Evolutionary conservation across 1,140 invertebrate species (phyloP).

Genomic region (Whitmania pigra): DNA sequence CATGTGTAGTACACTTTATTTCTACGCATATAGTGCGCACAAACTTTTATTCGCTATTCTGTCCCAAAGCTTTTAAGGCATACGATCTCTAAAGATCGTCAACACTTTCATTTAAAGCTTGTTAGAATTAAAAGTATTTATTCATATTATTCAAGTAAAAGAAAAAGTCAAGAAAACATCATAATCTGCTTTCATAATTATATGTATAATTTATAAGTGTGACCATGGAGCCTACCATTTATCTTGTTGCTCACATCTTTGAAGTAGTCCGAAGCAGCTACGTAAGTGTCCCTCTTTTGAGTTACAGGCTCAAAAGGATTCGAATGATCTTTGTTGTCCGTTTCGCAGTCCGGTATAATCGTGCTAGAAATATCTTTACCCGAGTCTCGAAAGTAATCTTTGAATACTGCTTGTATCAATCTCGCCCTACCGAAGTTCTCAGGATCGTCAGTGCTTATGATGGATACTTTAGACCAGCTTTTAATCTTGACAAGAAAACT

Average conservation of each 20-base stretch:
- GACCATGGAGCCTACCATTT: too few species aligned
- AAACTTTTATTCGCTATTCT: not conserved
- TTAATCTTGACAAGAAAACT: not conserved
- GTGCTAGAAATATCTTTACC: too few species aligned
- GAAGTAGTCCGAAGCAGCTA: too few species aligned
- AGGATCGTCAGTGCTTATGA: not conserved
- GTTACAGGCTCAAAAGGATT: too few species aligned
- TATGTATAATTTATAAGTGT: too few species aligned
- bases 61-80: not conserved
- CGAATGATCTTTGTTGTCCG: too few species aligned
- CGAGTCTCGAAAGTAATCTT: not conserved
- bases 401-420: not conserved
- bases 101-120: not conserved
- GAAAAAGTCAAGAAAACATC: too few species aligned
- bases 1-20: not conserved
- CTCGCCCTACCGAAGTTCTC: not conserved
- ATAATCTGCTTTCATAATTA: too few species aligned
- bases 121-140: not conserved
- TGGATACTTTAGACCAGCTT: not conserved
- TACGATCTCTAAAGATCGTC: not conserved
- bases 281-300: too few species aligned
- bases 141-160: too few species aligned
- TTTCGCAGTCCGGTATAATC: too few species aligned
- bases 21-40: not conserved
- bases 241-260: too few species aligned